Base-by-base conservation (phyloP, 2,797 vertebrate genomes). In the Microcaecilia unicolor region DNA sequence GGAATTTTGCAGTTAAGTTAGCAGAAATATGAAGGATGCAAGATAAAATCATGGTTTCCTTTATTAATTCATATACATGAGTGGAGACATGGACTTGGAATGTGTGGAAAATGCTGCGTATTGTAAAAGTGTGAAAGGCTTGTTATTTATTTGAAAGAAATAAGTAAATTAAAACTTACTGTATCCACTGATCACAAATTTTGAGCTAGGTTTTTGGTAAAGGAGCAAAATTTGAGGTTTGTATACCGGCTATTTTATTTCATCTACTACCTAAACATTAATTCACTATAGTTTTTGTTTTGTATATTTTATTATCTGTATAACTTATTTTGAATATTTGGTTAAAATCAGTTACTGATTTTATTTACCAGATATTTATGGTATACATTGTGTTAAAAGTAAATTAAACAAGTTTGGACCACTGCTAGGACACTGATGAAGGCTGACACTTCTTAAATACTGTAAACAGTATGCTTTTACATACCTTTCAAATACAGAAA, bases 41-140 rank as follows among this genome's bases (percentile, higher is more conserved):
- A 34, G 40, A 46, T 44, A 56, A 64, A 70, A 56, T 38, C 25
- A 48, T 54, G 12, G 34, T 44, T 70, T 66, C 33, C 31, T 41
- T 61, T 56, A 46, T 51, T 52, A 22, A 12, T 53, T 37, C 18
- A 49, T 37, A 20, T 7, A 41, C 5, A 48, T 13, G 45, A 51
- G 44, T 31, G n/a, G 37, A 54, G 55, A 42, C n/a, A 26, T 15
- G 61, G 19, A 50, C 9, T 22, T 17, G 2, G 41, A 33, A 34
- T 37, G 50, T 55, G 14, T 58, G 40, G 41, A 44, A 34, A 25
- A 15, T 9, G 44, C 4, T 18, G 14, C 12, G 44, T 55, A 21
- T 9, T 50, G 26, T 26, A 16, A 3, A 22, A 22, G 16, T 25
- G 3, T 47, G 25, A 37, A 44, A 44, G 11, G 4, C 4, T 26